These are phyloP conservation scores for Zoanthus sansibaricus DNA, from an alignment of 92 coral and sea anemone genomes.

Conservation along the genomic window DNA sequence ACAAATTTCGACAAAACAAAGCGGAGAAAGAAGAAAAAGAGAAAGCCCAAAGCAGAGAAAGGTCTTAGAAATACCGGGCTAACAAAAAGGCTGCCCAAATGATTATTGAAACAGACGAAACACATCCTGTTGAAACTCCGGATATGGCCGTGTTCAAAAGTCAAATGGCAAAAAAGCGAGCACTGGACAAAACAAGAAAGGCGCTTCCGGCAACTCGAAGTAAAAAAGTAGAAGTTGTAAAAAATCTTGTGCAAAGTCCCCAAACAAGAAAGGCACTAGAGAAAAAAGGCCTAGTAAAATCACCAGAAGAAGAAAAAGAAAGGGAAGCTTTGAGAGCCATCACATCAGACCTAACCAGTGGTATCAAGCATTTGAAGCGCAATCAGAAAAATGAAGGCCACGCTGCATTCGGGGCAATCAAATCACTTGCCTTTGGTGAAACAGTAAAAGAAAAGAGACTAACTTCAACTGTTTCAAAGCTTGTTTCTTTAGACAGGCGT, in stretches of 20 bases:
- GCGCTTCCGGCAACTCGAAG: slow-evolving; percentile 25
- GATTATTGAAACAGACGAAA: no score
- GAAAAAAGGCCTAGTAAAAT: slow-evolving; percentile 51
- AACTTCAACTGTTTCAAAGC: slow-evolving; percentile 51
- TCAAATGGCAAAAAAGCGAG: slow-evolving; percentile 55
- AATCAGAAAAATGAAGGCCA: slow-evolving; percentile 27
- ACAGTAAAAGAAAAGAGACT: slow-evolving; percentile 50
- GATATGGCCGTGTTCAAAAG: slow-evolving; percentile 30
- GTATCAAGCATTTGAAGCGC: slow-evolving; percentile 32
- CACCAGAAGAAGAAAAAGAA: slow-evolving; percentile 64
- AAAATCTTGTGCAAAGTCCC: slow-evolving; percentile 42
- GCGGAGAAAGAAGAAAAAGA: slow-evolving; percentile 23
- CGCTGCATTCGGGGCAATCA: slow-evolving; percentile 39
- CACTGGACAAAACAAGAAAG: slow-evolving; percentile 42
- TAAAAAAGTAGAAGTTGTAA: slow-evolving; percentile 51
- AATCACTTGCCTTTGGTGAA: slow-evolving; percentile 68
- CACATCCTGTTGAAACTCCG: no score
- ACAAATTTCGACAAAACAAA: no score
- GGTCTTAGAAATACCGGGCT: slow-evolving; percentile 36
- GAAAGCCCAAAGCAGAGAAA: slow-evolving; percentile 47
- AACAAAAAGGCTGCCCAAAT: background rate
- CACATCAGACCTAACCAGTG: slow-evolving; percentile 24
- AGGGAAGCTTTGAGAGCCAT: slow-evolving; percentile 42
- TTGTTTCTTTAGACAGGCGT: slow-evolving; percentile 51
- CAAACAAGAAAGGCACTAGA: slow-evolving; percentile 43